These are phyloP conservation scores for Protonibea diacanthus DNA, from an alignment of 2,797 vertebrate genomes.

Conservation along the genomic window DNA sequence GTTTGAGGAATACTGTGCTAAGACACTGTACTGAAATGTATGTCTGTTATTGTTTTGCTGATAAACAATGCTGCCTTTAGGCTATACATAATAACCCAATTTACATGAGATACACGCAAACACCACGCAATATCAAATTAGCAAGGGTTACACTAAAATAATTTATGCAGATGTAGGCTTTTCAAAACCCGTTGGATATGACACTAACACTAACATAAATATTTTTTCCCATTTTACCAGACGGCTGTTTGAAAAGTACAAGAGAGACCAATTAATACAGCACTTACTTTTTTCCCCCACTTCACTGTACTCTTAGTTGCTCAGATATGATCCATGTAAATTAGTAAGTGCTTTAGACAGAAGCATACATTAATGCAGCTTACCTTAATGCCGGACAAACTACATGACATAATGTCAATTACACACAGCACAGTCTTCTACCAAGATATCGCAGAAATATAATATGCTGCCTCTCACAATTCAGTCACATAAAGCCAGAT, in stretches of 20 bases:
- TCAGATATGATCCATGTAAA: conserved; percentile 13
- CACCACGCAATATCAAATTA: background rate
- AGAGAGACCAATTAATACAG: background rate
- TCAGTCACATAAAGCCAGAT: conserved; percentile 24
- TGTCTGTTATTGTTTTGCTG: background rate
- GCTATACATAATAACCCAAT: background rate
- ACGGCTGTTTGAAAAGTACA: background rate
- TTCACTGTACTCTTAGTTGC: background rate
- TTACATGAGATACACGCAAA: background rate
- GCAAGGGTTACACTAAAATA: background rate
- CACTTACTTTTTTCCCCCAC: background rate
- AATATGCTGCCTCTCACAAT: background rate
- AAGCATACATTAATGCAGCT: background rate
- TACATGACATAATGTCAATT: conserved; percentile 2
- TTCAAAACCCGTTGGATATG: conserved; percentile 10
- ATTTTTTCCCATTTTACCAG: background rate
- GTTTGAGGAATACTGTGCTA: no score
- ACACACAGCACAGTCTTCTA: conserved; percentile 2
- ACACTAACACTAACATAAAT: conserved; percentile 2
- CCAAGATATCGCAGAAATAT: conserved; percentile 8
- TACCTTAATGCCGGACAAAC: conserved; percentile 11
- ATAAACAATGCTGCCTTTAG: background rate
- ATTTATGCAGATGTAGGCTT: background rate
- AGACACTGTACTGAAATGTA: background rate
- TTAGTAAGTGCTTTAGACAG: conserved; percentile 10